phyloP scores from a whole-genome alignment of 1,140 invertebrate species.

The Onthophagus taurus region DNA sequence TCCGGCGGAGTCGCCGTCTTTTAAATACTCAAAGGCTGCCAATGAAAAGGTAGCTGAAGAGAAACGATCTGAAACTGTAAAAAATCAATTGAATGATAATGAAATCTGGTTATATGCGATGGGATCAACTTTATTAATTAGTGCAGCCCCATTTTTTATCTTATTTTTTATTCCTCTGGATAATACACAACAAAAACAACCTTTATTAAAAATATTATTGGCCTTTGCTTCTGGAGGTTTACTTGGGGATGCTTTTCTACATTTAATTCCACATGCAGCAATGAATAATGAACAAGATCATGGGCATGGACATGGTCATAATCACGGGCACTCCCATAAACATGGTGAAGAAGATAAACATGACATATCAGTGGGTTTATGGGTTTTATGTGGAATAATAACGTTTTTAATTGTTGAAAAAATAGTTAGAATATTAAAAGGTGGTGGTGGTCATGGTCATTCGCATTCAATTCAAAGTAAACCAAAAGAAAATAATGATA shows the following conservation, averaged over 20 bases:
- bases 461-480: constrained; percentile 29
- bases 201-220: constrained; percentile 78
- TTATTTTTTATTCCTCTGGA: constrained; percentile 90
- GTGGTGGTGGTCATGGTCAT: constrained; percentile 61
- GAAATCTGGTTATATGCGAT: constrained; percentile 74
- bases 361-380: constrained; percentile 80
- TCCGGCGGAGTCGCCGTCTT: constrained; percentile 51
- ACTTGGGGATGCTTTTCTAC: constrained; percentile 91
- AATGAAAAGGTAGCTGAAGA: constrained; percentile 45
- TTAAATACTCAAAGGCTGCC: constrained; percentile 65
- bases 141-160: constrained; percentile 87
- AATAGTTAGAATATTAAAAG: constrained; percentile 80
- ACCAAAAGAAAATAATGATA: constrained; percentile 27
- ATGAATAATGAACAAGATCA: constrained; percentile 50
- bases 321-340: constrained; percentile 29
- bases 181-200: constrained; percentile 72
- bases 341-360: constrained; percentile 42
- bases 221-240: constrained; percentile 93
- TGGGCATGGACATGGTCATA: constrained; percentile 37
- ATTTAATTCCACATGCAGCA: constrained; percentile 92
- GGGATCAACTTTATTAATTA: constrained; percentile 84
- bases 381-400: constrained; percentile 84
- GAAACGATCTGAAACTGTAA: constrained; percentile 28
- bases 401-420: constrained; percentile 91
- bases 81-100: constrained; percentile 25